phyloP scores from a whole-genome alignment of 1,140 invertebrate species.

The Diorhabda sublineata region DNA sequence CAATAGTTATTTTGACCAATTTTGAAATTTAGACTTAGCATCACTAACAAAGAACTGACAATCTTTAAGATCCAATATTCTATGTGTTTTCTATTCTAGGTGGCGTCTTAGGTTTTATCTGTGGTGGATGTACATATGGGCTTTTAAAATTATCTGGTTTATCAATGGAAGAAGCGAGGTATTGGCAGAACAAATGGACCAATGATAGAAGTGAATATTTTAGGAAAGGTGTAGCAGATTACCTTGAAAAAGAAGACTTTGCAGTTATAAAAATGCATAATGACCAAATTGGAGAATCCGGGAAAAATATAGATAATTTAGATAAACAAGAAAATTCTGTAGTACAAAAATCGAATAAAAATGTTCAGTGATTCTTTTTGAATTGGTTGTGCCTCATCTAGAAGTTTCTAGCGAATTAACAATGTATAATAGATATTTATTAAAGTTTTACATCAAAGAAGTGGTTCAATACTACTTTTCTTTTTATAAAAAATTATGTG shows the following conservation, averaged over 20 bases:
- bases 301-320: conserved; percentile 33
- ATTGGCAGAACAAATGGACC: conserved; percentile 52
- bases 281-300: conserved; percentile 24
- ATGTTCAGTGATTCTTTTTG: too few species aligned
- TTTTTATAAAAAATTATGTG: too few species aligned
- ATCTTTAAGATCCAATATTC: background rate
- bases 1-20: too few species aligned
- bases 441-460: too few species aligned
- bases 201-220: conserved; percentile 40
- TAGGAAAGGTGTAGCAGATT: conserved; percentile 35
- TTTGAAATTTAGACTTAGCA: too few species aligned
- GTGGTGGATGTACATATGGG: conserved; percentile 47
- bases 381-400: too few species aligned
- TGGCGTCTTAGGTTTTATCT: conserved; percentile 50
- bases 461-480: too few species aligned
- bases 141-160: conserved; percentile 51
- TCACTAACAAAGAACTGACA: too few species aligned
- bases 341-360: too few species aligned
- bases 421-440: too few species aligned
- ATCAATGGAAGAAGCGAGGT: conserved; percentile 53
- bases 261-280: conserved; percentile 29
- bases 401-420: too few species aligned
- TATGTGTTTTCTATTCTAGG: conserved; percentile 44
- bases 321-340: conserved; percentile 16
- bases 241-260: conserved; percentile 33